Percentiles rank a stretch among this genome's conserved stretches.
phyloP scores from a whole-genome alignment of 2,797 vertebrate genomes.

The Astyanax mexicanus region DNA sequence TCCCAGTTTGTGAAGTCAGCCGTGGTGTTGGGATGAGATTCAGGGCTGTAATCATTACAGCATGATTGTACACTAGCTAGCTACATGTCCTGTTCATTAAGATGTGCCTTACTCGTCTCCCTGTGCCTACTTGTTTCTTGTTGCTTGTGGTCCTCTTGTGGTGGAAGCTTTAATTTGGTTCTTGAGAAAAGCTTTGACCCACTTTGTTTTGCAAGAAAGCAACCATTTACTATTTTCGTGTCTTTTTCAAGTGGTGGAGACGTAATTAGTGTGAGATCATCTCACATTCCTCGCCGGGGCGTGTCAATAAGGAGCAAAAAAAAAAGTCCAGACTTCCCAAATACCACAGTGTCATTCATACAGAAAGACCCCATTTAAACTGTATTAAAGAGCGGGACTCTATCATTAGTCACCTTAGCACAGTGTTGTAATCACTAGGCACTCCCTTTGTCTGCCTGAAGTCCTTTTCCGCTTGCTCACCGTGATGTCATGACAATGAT shows the following conservation, averaged over 20 bases:
- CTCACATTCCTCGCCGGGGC: background rate
- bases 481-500: constrained; percentile 25
- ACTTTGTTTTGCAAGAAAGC: background rate
- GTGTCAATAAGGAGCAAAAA: background rate
- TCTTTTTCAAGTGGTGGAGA: background rate
- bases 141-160: background rate
- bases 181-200: background rate
- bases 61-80: constrained; percentile 3
- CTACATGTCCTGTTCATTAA: background rate
- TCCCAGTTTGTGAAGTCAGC: background rate
- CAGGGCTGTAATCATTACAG: background rate
- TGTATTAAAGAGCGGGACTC: background rate
- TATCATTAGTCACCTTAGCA: constrained; percentile 15
- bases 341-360: background rate
- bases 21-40: background rate
- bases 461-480: constrained; percentile 8
- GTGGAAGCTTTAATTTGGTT: background rate
- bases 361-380: background rate
- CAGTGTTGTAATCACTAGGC: background rate
- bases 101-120: background rate
- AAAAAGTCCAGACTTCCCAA: background rate
- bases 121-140: background rate
- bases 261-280: background rate
- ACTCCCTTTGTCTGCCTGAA: constrained; percentile 6
- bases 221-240: background rate